Evolutionary conservation across 2,797 vertebrate species (phyloP).

Genomic region (Pangasius macronema): DNA sequence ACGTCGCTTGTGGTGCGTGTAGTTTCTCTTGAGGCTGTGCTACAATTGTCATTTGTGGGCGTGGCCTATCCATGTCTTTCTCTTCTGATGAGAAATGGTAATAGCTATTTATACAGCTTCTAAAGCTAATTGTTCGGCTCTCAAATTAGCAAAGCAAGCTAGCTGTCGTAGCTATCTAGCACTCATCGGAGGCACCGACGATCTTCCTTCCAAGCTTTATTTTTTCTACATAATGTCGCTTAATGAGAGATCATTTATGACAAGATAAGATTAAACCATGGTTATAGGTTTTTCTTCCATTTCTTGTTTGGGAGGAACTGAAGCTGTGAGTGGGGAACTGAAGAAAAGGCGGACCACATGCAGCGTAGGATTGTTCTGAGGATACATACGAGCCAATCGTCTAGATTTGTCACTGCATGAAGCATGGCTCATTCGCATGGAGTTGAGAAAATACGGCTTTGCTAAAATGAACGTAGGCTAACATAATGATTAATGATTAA

Average conservation of each 20-base stretch:
- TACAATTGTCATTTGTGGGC: neutral
- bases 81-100: neutral
- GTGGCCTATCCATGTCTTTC: neutral
- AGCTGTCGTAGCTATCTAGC: neutral
- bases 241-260: neutral
- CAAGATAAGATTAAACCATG: neutral
- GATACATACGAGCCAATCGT: too few relatives aligned
- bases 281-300: neutral
- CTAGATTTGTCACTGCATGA: neutral
- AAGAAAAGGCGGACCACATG: neutral
- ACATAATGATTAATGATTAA: neutral
- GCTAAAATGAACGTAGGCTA: neutral
- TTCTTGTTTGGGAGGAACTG: neutral
- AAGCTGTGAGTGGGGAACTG: neutral
- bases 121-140: neutral
- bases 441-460: neutral
- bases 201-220: neutral
- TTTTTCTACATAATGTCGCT: neutral
- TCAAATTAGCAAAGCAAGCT: neutral
- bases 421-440: neutral
- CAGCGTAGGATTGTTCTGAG: neutral
- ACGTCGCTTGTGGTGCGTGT: neutral
- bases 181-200: neutral
- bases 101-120: neutral
- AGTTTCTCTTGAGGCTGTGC: neutral